phyloP scores from a whole-genome alignment of 2,113 vertebrate species.

The Hemiprocne comata region DNA sequence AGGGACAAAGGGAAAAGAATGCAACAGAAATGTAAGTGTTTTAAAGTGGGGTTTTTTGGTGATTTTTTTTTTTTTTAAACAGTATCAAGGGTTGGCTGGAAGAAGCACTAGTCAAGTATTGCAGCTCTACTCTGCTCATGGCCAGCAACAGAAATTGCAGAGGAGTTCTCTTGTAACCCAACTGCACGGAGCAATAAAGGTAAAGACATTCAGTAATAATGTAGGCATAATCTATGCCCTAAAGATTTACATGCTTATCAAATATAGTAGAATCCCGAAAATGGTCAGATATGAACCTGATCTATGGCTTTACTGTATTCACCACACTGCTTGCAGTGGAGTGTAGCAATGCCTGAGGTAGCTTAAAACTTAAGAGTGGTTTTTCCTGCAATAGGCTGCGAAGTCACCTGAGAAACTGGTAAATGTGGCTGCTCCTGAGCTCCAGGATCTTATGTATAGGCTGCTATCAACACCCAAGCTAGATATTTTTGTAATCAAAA shows the following conservation, averaged over 20 bases:
- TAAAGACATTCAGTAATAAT: background rate
- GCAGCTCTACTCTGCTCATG: background rate
- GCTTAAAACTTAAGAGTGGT: background rate
- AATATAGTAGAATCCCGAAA: background rate
- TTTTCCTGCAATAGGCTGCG: background rate
- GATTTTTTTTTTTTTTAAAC: background rate
- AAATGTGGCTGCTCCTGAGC: background rate
- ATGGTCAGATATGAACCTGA: background rate
- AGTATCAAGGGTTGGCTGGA: slow-evolving; percentile 25
- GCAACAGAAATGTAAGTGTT: background rate
- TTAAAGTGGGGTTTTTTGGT: background rate
- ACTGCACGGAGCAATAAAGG: slow-evolving; percentile 45
- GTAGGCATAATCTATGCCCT: background rate
- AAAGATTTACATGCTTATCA: background rate
- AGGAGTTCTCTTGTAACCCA: background rate
- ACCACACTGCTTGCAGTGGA: background rate
- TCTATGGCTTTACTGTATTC: background rate
- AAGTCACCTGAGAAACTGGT: background rate
- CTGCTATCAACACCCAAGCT: background rate
- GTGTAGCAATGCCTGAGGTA: background rate
- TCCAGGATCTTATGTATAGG: background rate
- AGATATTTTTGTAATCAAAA: background rate
- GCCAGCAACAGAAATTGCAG: background rate
- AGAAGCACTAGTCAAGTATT: background rate
- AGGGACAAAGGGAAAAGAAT: background rate